Evolutionary conservation across 2,113 vertebrate genomes (phyloP).

Genomic region (Lophura nycthemera): DNA sequence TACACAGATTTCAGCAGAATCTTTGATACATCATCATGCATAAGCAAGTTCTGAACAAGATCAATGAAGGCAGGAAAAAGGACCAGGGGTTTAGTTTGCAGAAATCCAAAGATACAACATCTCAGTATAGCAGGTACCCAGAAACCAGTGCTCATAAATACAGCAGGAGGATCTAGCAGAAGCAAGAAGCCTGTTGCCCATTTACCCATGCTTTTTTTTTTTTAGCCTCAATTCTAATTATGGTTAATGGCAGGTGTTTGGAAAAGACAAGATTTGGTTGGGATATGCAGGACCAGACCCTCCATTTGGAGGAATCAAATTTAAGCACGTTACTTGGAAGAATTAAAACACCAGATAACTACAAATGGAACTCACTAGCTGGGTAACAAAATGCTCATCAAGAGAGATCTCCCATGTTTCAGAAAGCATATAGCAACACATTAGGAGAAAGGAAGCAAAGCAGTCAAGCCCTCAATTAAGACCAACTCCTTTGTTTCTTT

Average conservation of each 20-base stretch:
- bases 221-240: background rate
- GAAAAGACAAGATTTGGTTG: background rate
- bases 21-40: background rate
- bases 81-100: background rate
- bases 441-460: background rate
- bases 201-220: background rate
- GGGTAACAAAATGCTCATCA: background rate
- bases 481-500: fast-evolving
- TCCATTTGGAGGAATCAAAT: background rate
- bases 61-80: background rate
- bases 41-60: background rate
- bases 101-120: background rate
- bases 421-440: background rate
- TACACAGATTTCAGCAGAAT: background rate
- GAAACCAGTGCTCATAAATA: background rate
- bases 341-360: background rate
- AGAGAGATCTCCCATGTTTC: background rate
- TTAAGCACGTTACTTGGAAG: background rate
- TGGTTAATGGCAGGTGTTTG: background rate
- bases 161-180: background rate
- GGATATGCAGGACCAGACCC: background rate
- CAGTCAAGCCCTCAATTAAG: background rate
- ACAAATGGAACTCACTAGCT: fast-evolving
- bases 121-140: background rate
- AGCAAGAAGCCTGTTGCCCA: fast-evolving